Percentiles rank a stretch among this genome's conserved stretches.
Conservation (phyloP, 2,888 invertebrate species). For the Tetragonula carbonaria region DNA sequence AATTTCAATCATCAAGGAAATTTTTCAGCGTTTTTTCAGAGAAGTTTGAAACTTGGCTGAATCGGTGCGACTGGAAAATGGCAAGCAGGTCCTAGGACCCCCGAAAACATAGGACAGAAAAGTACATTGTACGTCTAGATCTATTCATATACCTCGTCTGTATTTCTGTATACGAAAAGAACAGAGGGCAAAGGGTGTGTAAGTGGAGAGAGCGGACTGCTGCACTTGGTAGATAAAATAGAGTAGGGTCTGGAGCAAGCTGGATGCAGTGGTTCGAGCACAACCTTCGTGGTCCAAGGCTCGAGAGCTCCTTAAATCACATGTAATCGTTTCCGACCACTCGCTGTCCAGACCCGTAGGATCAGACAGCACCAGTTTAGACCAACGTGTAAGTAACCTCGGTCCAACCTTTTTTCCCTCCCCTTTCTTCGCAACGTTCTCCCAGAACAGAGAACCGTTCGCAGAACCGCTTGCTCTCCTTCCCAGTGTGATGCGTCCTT, state of each 20-base stretch:
- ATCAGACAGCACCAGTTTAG: constrained; percentile 64
- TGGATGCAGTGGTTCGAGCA: constrained; percentile 73
- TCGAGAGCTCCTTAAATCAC: constrained; percentile 71
- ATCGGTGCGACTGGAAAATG: too few relatives aligned
- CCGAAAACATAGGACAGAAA: too few relatives aligned
- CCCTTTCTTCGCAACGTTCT: constrained; percentile 4
- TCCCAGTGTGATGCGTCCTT: not conserved
- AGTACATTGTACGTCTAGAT: too few relatives aligned
- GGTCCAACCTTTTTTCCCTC: constrained; percentile 34
- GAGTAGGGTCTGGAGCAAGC: constrained; percentile 61
- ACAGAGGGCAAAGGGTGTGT: constrained; percentile 51
- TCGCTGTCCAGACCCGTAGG: constrained; percentile 61
- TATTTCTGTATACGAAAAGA: constrained; percentile 29
- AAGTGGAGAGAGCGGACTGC: constrained; percentile 71
- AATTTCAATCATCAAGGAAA: too few relatives aligned
- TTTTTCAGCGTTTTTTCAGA: too few relatives aligned
- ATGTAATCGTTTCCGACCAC: constrained; percentile 72
- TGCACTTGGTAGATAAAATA: constrained; percentile 80
- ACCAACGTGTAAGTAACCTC: constrained; percentile 45
- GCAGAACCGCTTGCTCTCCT: constrained; percentile 11
- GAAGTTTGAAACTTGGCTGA: too few relatives aligned
- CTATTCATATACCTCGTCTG: too few relatives aligned
- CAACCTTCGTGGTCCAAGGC: constrained; percentile 63
- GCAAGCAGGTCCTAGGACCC: too few relatives aligned
- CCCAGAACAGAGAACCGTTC: constrained; percentile 13